Conservation (phyloP, 2,888 invertebrate genomes). For the Zelleria hepariella region DNA sequence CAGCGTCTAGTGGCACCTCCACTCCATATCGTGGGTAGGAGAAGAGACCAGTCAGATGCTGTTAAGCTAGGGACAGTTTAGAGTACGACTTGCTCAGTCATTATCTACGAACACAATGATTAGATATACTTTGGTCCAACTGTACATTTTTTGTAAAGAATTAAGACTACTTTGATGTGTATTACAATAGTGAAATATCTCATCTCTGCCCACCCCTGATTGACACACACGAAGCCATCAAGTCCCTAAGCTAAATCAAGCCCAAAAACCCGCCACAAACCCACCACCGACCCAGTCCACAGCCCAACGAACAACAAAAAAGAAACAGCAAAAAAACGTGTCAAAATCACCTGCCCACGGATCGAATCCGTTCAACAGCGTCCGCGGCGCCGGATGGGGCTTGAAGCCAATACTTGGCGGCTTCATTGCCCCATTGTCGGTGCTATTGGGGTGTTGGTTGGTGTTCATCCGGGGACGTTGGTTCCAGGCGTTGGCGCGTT, state of each 20-base stretch:
- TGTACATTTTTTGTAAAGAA: no score
- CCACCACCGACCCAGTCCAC: not conserved
- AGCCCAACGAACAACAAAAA: not conserved
- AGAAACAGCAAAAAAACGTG: slow-evolving; percentile 14
- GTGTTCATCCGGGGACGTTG: slow-evolving; percentile 12
- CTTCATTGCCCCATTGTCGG: not conserved
- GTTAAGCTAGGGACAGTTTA: no score
- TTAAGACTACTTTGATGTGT: no score
- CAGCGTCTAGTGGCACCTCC: no score
- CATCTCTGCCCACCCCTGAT: not conserved
- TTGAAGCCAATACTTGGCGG: slow-evolving; percentile 23
- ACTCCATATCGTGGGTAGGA: no score
- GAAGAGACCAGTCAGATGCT: no score
- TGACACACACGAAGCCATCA: not conserved
- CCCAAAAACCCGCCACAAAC: not conserved
- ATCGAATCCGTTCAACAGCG: slow-evolving; percentile 65
- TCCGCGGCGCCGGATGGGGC: slow-evolving; percentile 54
- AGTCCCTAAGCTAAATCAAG: not conserved
- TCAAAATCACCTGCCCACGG: slow-evolving; percentile 74
- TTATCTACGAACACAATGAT: no score
- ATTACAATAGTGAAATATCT: not conserved
- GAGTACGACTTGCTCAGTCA: no score
- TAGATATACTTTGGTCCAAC: no score
- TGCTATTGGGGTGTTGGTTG: slow-evolving; percentile 28
- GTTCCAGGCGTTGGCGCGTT: slow-evolving; percentile 5